Base-by-base conservation (phyloP, 2,797 vertebrate species). In the Syndactyla subalaris region DNA sequence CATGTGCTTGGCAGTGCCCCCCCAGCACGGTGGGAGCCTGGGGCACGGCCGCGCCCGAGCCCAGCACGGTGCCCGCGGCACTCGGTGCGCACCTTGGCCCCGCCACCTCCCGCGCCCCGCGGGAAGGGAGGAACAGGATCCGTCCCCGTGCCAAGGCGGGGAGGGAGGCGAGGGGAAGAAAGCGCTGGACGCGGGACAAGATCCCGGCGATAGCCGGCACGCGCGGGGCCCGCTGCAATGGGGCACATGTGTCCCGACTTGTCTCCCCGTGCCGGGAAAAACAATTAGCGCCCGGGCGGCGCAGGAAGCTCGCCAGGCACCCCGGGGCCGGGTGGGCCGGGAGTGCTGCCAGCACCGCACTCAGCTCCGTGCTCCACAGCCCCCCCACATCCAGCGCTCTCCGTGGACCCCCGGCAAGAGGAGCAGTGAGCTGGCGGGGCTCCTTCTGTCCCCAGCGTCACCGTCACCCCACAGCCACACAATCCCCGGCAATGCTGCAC, bases 391-490 rank as follows among this genome's bases (percentile, higher is more conserved):
- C 59, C 58, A 21, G 3, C 0, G 7, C 13, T 2, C 30, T 43
- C 62, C 41, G 1, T 0, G 4, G 54, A 11, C 49, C 16, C 16
- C 16, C 19, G 29, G 43, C 32, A 13, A 13, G 36, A 27, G 61
- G 43, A 51, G 39, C 27, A 7, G 36, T 1, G 19, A 24, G 29
- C 18, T 1, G 19, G 51, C 0, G 9, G 45, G 61, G 43, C 12
- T 45, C 45, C 15, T 10, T 7, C 34, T 7, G 54, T 51, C 41
- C 54, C 65, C 84, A 17, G 2, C 1, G 1, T 5, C 68, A 3
- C 72, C 1, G 14, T 1, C 21, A 4, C 43, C 3, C 24, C 0
- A 6, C 36, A 23, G 4, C 54, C 36, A 1, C 5, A 0, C 49
- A 3, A 5, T 7, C 18, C n/a, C 18, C 3, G 48, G 38, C 59